These are phyloP conservation scores for Prenolepis imparis DNA, from an alignment of 2,888 invertebrate genomes.

Conservation along the genomic window DNA sequence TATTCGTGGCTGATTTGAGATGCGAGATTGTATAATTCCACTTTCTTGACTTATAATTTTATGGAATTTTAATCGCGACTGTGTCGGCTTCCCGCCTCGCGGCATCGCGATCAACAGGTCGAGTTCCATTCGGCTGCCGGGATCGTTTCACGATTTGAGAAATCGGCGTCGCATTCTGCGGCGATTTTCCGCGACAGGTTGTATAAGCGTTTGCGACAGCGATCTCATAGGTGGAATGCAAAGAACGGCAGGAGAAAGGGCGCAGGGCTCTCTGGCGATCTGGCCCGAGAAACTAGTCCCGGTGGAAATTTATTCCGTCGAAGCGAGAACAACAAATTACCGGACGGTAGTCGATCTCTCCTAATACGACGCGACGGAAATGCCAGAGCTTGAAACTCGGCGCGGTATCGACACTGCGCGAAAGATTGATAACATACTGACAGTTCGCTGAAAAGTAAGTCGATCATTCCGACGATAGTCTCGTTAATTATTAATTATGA, in stretches of 20 bases:
- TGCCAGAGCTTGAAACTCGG: constrained; percentile 74
- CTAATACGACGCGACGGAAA: constrained; percentile 84
- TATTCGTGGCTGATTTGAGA: constrained; percentile 13
- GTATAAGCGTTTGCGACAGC: constrained; percentile 37
- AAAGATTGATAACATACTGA: constrained; percentile 41
- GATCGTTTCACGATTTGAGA: constrained; percentile 45
- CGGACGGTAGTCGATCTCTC: constrained; percentile 83
- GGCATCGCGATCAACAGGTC: constrained; percentile 27
- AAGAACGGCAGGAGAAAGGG: constrained; percentile 39
- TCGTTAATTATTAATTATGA: constrained; percentile 36
- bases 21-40: constrained; percentile 1
- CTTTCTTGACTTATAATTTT: constrained; percentile 27
- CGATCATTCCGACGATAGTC: background rate
- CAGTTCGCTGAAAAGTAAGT: constrained; percentile 22
- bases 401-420: constrained; percentile 48
- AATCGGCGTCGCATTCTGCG: constrained; percentile 50
- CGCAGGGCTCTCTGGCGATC: background rate
- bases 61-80: constrained; percentile 3
- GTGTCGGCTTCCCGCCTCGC: constrained; percentile 3
- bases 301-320: constrained; percentile 84
- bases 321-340: constrained; percentile 86
- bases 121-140: constrained; percentile 33
- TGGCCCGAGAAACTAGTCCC: constrained; percentile 77
- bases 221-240: constrained; percentile 51
- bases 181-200: constrained; percentile 47